These are phyloP conservation scores for Alligator mississippiensis DNA, from an alignment of 2,113 vertebrate genomes.

Conservation along the genomic window DNA sequence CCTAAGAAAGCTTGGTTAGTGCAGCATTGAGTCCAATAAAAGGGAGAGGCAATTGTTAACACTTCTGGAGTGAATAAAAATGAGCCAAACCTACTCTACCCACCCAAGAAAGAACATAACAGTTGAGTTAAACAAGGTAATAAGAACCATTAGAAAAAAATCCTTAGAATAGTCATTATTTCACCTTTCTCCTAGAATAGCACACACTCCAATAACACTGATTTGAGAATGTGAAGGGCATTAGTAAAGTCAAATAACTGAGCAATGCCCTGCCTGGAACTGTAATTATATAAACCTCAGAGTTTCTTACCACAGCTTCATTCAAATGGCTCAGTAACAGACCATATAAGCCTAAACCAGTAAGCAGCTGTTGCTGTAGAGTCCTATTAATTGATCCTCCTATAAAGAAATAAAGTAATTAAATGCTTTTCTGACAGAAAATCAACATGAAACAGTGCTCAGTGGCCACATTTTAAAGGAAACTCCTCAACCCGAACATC, in stretches of 20 bases:
- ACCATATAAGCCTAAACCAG: neutral
- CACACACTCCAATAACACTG: neutral
- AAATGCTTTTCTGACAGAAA: neutral
- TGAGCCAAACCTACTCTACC: neutral
- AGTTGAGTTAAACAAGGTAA: conserved; percentile 19
- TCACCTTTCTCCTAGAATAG: neutral
- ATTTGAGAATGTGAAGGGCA: neutral
- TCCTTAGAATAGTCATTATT: neutral
- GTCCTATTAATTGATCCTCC: conserved; percentile 52
- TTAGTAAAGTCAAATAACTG: neutral
- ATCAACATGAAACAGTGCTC: neutral
- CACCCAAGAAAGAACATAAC: neutral
- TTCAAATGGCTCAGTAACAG: conserved; percentile 40
- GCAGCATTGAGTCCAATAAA: too few species aligned
- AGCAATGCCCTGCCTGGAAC: conserved; percentile 38
- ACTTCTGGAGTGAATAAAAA: neutral
- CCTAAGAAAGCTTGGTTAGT: too few species aligned
- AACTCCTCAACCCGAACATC: conserved; percentile 16
- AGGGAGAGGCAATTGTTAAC: neutral
- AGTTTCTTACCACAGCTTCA: conserved; percentile 36
- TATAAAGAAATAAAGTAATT: neutral
- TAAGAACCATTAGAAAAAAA: neutral
- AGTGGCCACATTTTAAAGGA: neutral
- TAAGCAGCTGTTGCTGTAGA: conserved; percentile 34
- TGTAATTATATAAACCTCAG: conserved; percentile 36